A percentile compares a stretch with the other conserved stretches of the same genome.
Conservation (phyloP, 2,797 vertebrate species). For the Ceryle rudis region DNA sequence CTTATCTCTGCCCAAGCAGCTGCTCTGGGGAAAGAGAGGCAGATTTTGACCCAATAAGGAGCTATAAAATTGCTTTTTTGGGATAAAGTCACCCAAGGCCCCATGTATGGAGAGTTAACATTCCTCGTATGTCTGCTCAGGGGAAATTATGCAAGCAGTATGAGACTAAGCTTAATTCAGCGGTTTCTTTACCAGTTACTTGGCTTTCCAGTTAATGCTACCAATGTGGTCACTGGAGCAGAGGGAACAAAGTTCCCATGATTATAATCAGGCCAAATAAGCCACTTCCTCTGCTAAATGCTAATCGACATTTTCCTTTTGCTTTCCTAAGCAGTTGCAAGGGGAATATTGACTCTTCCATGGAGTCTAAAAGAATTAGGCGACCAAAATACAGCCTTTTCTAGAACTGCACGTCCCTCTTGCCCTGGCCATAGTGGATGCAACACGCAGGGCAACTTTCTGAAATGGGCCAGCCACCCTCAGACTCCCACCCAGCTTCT, state of each 20-base stretch:
- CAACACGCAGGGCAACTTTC: background rate
- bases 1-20: background rate
- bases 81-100: background rate
- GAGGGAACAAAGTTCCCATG: conserved; percentile 26
- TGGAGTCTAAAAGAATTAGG: background rate
- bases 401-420: background rate
- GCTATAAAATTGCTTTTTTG: background rate
- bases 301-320: conserved; percentile 62
- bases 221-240: conserved; percentile 38
- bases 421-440: background rate
- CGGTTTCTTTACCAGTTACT: conserved; percentile 29
- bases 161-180: background rate
- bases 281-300: conserved; percentile 58
- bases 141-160: background rate
- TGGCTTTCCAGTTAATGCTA: background rate
- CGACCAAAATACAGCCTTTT: background rate
- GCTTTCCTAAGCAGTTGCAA: conserved; percentile 31
- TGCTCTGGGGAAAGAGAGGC: background rate
- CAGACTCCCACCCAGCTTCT: background rate
- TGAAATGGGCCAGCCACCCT: background rate
- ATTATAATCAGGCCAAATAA: conserved; percentile 41
- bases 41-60: background rate
- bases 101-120: background rate
- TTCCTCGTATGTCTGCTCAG: background rate
- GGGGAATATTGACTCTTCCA: background rate